Evolutionary conservation across 2,888 invertebrate species (phyloP).

Genomic region (Caenorhabditis macrosperma): DNA sequence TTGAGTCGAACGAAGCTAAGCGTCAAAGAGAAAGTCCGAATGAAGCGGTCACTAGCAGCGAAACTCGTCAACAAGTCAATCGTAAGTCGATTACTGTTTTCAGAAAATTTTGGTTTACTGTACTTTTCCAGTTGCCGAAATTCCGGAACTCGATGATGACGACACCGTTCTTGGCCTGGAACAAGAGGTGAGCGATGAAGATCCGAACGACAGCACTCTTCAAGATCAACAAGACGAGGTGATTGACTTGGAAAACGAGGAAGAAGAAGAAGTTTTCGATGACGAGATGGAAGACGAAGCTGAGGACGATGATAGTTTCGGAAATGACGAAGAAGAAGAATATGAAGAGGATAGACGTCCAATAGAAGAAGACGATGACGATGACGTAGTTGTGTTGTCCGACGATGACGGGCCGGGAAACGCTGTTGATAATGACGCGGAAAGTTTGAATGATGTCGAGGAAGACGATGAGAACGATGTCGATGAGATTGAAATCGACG

Average conservation of each 20-base stretch:
- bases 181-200: slow-evolving; percentile 60
- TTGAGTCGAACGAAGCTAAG: slow-evolving; percentile 50
- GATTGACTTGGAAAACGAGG: slow-evolving; percentile 52
- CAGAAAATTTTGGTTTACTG: neutral
- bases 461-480: slow-evolving; percentile 40
- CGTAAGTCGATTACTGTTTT: neutral
- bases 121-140: slow-evolving; percentile 53
- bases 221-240: slow-evolving; percentile 24
- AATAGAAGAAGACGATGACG: slow-evolving; percentile 37
- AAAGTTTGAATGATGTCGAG: slow-evolving; percentile 52
- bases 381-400: slow-evolving; percentile 44
- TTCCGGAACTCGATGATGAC: slow-evolving; percentile 57
- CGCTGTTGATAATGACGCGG: slow-evolving; percentile 37
- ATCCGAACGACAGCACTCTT: slow-evolving; percentile 45
- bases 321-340: slow-evolving; percentile 44
- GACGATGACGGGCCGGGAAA: slow-evolving; percentile 36
- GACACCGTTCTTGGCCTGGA: slow-evolving; percentile 50
- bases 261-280: slow-evolving; percentile 57
- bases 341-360: neutral
- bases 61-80: slow-evolving; percentile 40
- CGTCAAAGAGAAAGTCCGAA: slow-evolving; percentile 63
- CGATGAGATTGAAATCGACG: slow-evolving; percentile 45
- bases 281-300: slow-evolving; percentile 49
- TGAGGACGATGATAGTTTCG: slow-evolving; percentile 57
- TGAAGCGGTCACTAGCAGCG: slow-evolving; percentile 66